Base-by-base conservation (phyloP, 2,113 vertebrate species). In the Epinephelus cyanopodus region DNA sequence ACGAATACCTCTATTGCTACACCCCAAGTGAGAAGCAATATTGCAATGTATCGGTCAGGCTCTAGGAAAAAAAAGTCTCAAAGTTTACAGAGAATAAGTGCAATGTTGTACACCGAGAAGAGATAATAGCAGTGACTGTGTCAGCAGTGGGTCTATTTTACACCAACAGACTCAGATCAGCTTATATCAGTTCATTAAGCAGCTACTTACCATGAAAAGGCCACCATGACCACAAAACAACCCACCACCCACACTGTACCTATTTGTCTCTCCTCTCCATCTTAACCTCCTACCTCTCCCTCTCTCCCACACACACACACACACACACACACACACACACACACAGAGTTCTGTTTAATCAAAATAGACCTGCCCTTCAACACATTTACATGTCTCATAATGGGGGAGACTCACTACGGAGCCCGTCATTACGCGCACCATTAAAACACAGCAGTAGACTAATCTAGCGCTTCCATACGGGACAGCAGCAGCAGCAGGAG, bases 401-500 rank as follows among this genome's bases (percentile, higher is more conserved):
- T 64, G 77, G 85, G 72, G 48, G 58, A 70, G 78, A 56, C 74
- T 86, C 72, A 67, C 87, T 70, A 70, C 56, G 48, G 86, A 84
- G 89, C 72, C 74, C 33, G 57, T 87, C 87, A 92, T 93, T 93
- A 93, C 81, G 61, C 74, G 87, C 92, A 71, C 85, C 88, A 92
- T 92, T 94, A 91, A 89, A 90, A 92, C 90, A 48, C 92, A 91
- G 90, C 90, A 73, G 90, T 77, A 62, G 79, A 77, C 87, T 92
- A 91, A 93, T 90, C 88, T 85, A 56, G 79, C 45, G 42, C 78
- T 76, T 89, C 86, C 84, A 82, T 70, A 70, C 87, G 81, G 74
- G 81, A 72, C 78, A 75, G 29, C 53, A 67, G 45, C 53, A 72
- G 81, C 74, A 79, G 69, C 39, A 86, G 73, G 7, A 62, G 65